Evolutionary conservation across 2,113 vertebrate genomes (phyloP).

Genomic region (Garra rufa): DNA sequence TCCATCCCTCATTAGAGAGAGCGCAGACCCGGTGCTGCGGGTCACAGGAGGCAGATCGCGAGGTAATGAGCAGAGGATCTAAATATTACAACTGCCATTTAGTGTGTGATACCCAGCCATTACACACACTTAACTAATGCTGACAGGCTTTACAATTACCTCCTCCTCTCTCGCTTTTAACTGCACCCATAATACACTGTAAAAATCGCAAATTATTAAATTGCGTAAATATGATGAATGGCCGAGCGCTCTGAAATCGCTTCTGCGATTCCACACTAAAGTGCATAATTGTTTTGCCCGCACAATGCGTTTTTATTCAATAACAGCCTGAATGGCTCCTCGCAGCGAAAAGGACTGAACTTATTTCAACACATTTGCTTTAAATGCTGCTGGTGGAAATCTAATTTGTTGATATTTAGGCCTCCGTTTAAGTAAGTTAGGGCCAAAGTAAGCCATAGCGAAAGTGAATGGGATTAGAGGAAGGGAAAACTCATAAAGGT

Average conservation of each 20-base stretch:
- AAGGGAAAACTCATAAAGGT: constrained; percentile 55
- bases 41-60: constrained; percentile 83
- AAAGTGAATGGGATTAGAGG: constrained; percentile 36
- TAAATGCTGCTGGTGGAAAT: constrained; percentile 45
- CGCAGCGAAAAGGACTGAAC: constrained; percentile 41
- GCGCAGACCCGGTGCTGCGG: constrained; percentile 88
- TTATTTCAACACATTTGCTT: constrained; percentile 56
- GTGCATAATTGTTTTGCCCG: constrained; percentile 52
- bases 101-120: constrained; percentile 81
- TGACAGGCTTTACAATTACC: constrained; percentile 82
- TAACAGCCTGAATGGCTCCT: constrained; percentile 42
- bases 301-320: constrained; percentile 53
- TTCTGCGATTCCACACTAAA: constrained; percentile 21
- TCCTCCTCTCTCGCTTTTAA: constrained; percentile 78
- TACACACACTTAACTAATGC: constrained; percentile 85
- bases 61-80: constrained; percentile 94
- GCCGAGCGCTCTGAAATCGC: constrained; percentile 66
- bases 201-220: constrained; percentile 68
- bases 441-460: constrained; percentile 15
- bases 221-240: constrained; percentile 81
- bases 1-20: constrained; percentile 96
- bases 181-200: constrained; percentile 48
- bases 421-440: constrained; percentile 24
- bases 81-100: constrained; percentile 93
- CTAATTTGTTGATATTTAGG: constrained; percentile 44